Evolutionary conservation across 2,113 vertebrate species (phyloP).

Genomic region (Mormoops blainvillei): DNA sequence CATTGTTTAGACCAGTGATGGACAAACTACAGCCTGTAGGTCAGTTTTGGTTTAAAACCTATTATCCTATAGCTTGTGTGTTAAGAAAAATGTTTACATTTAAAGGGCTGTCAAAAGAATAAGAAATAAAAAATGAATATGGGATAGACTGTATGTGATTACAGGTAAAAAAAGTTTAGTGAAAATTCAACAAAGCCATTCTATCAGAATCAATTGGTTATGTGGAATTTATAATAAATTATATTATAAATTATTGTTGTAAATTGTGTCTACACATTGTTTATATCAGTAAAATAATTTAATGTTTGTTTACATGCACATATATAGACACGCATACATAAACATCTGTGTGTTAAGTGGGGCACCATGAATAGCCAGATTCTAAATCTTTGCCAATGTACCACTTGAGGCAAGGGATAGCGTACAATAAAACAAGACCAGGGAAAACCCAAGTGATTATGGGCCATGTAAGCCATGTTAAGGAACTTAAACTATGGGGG

Average conservation of each 20-base stretch:
- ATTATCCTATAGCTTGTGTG: not conserved
- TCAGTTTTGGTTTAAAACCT: not conserved
- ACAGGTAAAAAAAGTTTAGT: not conserved
- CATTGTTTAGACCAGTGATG: not conserved
- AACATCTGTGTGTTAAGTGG: not conserved
- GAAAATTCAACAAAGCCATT: not conserved
- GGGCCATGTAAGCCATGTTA: not conserved
- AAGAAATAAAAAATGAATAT: not conserved
- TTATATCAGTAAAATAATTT: not conserved
- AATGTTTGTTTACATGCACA: not conserved
- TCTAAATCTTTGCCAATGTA: not conserved
- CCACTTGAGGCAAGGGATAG: not conserved
- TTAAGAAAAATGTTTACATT: not conserved
- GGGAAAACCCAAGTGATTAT: not conserved
- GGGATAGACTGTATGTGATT: not conserved
- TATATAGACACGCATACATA: too few species aligned
- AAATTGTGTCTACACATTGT: not conserved
- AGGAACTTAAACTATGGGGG: not conserved
- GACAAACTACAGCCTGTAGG: not conserved
- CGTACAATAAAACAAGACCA: not conserved
- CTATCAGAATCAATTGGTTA: not conserved
- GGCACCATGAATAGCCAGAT: not conserved
- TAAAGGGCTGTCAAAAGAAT: not conserved
- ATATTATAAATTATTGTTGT: not conserved
- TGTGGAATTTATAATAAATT: not conserved